Base-by-base conservation (phyloP, 1,140 invertebrate species). In the Diploscapter pachys region DNA sequence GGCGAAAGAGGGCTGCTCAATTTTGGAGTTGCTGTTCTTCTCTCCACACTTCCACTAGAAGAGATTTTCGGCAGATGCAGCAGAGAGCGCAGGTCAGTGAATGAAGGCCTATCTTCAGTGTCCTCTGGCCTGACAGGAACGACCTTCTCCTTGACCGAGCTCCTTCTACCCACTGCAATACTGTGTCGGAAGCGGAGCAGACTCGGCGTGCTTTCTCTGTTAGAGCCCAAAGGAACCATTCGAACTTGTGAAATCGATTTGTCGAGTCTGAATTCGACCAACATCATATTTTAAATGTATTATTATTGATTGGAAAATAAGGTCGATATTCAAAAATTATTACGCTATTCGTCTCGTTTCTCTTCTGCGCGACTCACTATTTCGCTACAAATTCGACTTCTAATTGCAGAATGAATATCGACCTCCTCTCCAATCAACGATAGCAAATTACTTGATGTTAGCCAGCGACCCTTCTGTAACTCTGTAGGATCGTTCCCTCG, bases 401-500 rank as follows among this genome's bases (percentile, higher is more conserved):
- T 48, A 65, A 65, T 11, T 11, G 50, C n/a, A 48, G 9, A 48
- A 65, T 65, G 48, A 65, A 48, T 13, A 65, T 9, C 9, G 48
- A 11, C 48, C 9, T 11, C 48, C 9, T n/a, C 63, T 9, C 9
- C 63, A 65, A 65, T 65, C 63, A 65, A 65, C 9, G 9, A 49
- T 51, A 13, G 8, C 55, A 9, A 51, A 49, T 71, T 53, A 67
- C 69, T 71, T 67, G 1, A 76, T 76, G 51, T 76, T 62, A n/a
- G 75, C 75, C 50, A 72, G 53, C 6, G 75, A 76, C 68, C 73
- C 73, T 53, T 74, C 63, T 50, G 65, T 67, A 4, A 54, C 50
- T 50, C 64, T 56, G 31, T 74, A 74, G 53, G 57, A 6, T 49
- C 61, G 68, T 61, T 68, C 64, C 31, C 70, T 65, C 8, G 73